Evolutionary conservation across 2,797 vertebrate genomes (phyloP).

Genomic region (Heliangelus exortis): DNA sequence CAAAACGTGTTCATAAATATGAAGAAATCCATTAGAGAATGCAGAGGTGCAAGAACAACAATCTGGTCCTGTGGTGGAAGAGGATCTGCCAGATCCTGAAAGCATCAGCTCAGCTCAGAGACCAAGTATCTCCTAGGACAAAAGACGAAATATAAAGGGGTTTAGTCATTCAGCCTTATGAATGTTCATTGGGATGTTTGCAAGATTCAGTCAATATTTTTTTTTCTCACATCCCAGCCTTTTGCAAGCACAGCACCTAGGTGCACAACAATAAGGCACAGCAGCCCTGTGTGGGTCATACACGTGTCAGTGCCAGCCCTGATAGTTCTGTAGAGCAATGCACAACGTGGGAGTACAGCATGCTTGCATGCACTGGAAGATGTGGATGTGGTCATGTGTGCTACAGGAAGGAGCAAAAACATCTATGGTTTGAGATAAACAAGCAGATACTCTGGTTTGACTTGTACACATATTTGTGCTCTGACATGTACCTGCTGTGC

Average conservation of each 20-base stretch:
- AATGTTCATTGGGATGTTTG: background rate
- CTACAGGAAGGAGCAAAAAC: background rate
- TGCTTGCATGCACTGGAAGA: background rate
- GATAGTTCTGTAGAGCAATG: background rate
- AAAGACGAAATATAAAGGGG: background rate
- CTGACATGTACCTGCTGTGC: fast-evolving
- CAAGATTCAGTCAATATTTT: background rate
- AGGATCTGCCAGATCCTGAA: background rate
- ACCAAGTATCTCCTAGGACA: background rate
- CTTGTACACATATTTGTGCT: background rate
- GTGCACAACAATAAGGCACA: background rate
- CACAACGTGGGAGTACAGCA: background rate
- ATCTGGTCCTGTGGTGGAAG: background rate
- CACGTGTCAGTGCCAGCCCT: background rate
- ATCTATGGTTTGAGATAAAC: background rate
- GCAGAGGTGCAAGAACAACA: constrained; percentile 21
- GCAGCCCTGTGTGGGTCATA: background rate
- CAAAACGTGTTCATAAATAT: background rate
- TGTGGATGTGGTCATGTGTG: background rate
- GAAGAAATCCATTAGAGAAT: background rate
- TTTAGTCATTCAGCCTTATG: background rate
- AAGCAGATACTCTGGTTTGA: background rate
- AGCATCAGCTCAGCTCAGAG: background rate
- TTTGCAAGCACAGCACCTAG: background rate
- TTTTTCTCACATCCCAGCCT: background rate